A percentile compares a stretch with the other conserved stretches of the same genome.
phyloP scores from a whole-genome alignment of 2,113 vertebrate species.

The Theropithecus gelada region DNA sequence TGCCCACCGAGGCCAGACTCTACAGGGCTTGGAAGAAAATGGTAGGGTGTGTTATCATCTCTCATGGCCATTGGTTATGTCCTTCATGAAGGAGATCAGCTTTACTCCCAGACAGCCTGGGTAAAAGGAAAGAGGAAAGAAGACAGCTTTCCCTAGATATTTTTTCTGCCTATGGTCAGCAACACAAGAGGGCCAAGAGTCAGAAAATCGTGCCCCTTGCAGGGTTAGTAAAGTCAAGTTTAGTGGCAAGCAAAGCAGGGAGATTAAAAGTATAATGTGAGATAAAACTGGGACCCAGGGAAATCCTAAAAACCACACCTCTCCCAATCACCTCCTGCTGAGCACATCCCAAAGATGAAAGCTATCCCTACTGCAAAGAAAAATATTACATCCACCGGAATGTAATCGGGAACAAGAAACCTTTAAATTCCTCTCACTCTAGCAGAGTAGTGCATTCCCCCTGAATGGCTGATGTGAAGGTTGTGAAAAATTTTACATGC shows the following conservation, averaged over 20 bases:
- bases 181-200: neutral
- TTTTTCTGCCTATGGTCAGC: neutral
- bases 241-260: neutral
- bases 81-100: neutral
- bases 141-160: neutral
- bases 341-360: neutral
- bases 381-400: neutral
- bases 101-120: neutral
- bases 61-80: neutral
- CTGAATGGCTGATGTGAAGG: neutral
- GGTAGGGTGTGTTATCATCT: neutral
- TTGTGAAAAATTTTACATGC: neutral
- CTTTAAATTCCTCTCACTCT: neutral
- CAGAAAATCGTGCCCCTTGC: neutral
- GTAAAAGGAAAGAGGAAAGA: neutral
- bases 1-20: neutral
- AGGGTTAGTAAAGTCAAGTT: neutral
- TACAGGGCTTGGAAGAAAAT: neutral
- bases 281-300: neutral
- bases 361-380: neutral
- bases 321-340: neutral
- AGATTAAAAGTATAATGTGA: neutral
- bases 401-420: neutral
- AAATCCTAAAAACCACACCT: neutral
- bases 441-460: neutral